Evolutionary conservation across 2,888 invertebrate genomes (phyloP), one percentile per base, ranked within the genome.

Genomic region (Eledone cirrhosa): DNA sequence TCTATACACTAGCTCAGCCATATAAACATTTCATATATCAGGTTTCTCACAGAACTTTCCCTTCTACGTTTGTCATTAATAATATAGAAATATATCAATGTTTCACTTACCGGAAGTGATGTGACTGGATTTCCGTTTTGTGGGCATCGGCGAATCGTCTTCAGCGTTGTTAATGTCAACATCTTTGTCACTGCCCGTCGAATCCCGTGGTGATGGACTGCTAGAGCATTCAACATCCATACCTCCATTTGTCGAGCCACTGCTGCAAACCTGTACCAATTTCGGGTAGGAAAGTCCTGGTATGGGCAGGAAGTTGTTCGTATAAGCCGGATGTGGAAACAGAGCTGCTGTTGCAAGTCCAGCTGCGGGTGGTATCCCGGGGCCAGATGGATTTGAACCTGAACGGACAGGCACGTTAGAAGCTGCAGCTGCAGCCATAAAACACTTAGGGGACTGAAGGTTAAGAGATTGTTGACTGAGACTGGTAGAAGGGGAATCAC

Each of bases 271-370:
- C 31, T 85, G 84, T 22, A 88, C 88, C 22, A 88, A 81, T 67
- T 85, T 85, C 0, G 88, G 88, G 80, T 86, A 88, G 11, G 87
- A 87, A 77, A 87, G 82, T 19, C 88, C 88, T 1, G 88, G 88
- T 14, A 87, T 84, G 75, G 82, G 81, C 48, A 86, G 78, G 24
- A 72, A 72, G 41, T 72, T 72, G 41, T 72, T 72, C 29, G 72
- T 33, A n/a, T 72, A 72, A 33, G 72, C 72, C 27, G 72, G 72
- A 24, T 72, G 72, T 1, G 85, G 84, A 76, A 83, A 85, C 41
- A 84, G 78, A 0, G 83, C 82, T 13, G 83, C 80, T 63, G 81
- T 77, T 72, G 80, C 48, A 69, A 77, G 16, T 65, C 67, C 48
- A 41, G 29, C 53, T 63, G 75, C 31, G 77, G 31, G 48, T 48